These are phyloP conservation scores for Brienomyrus brachyistius DNA, from an alignment of 2,113 vertebrate genomes.

Conservation along the genomic window DNA sequence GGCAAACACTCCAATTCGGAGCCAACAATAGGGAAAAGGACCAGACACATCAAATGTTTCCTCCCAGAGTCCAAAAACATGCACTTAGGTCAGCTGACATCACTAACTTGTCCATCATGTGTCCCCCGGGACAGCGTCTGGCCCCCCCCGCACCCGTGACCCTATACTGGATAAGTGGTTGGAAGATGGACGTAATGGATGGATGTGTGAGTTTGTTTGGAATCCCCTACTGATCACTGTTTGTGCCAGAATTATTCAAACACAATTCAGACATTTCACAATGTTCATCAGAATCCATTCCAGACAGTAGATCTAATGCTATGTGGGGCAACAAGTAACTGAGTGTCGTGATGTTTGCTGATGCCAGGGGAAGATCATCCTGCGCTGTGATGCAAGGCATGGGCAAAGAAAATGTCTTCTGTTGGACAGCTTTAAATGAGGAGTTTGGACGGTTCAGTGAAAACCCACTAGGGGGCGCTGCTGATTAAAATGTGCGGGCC, in stretches of 20 bases:
- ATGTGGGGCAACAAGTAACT: background rate
- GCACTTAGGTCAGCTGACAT: background rate
- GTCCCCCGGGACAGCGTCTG: background rate
- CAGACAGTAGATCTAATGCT: background rate
- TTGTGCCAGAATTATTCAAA: background rate
- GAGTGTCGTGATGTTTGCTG: background rate
- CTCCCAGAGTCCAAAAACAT: background rate
- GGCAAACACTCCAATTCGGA: background rate
- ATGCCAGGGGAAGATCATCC: background rate
- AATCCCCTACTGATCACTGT: background rate
- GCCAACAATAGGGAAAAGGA: background rate
- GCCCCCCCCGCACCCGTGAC: background rate
- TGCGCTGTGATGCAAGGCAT: background rate
- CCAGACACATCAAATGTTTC: background rate
- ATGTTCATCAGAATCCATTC: background rate
- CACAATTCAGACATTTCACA: background rate
- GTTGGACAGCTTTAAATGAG: background rate
- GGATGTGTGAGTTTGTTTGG: background rate
- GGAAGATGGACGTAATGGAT: background rate
- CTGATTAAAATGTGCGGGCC: constrained; percentile 34
- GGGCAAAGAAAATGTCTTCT: background rate
- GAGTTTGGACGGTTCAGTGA: no score
- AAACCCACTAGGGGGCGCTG: constrained; percentile 13
- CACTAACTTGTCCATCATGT: background rate
- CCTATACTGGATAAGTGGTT: background rate